Conservation (phyloP, 2,888 invertebrate species). For the Amphipoea lucens region DNA sequence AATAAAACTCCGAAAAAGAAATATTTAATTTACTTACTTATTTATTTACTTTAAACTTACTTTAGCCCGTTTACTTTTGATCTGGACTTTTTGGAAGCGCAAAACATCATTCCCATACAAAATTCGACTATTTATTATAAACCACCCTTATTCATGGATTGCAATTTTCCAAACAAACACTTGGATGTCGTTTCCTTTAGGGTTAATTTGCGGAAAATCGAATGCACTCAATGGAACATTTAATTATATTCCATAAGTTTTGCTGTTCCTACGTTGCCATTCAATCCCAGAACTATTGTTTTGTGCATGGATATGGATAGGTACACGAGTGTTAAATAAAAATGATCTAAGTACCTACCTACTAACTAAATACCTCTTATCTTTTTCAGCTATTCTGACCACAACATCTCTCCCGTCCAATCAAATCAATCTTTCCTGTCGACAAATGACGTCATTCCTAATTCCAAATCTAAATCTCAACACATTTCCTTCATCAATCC, state of each 20-base stretch:
- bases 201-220: background rate
- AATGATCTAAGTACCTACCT: background rate
- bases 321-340: background rate
- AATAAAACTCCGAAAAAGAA: too few relatives aligned
- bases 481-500: constrained; percentile 33
- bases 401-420: background rate
- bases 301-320: background rate
- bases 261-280: background rate
- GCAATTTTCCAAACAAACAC: background rate
- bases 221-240: background rate
- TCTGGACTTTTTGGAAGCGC: background rate
- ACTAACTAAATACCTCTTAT: background rate
- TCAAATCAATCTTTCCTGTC: background rate
- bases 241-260: background rate
- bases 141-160: background rate
- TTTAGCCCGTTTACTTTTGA: background rate
- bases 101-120: background rate
- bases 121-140: background rate
- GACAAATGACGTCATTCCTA: background rate
- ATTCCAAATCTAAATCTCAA: constrained; percentile 6
- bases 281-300: background rate
- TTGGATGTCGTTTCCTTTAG: too few relatives aligned
- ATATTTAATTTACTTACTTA: too few relatives aligned
- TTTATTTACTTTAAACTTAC: background rate
- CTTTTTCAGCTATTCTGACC: background rate